These are phyloP conservation scores for Eupithecia insigniata DNA, from an alignment of 2,888 invertebrate species.

Conservation along the genomic window DNA sequence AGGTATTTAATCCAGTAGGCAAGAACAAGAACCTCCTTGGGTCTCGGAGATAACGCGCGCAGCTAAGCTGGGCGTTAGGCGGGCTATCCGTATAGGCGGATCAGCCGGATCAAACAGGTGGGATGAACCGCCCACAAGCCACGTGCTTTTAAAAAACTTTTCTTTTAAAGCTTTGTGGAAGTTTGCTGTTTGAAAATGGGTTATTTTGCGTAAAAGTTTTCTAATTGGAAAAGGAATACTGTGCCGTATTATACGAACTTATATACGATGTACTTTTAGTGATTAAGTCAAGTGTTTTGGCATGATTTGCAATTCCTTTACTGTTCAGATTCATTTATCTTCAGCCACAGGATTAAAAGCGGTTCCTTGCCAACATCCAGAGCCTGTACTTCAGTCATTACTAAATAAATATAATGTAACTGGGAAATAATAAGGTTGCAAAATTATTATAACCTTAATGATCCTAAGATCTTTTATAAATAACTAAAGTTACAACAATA, in stretches of 20 bases:
- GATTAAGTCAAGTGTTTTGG: neutral
- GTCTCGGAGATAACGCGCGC: conserved; percentile 14
- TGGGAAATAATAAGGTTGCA: neutral
- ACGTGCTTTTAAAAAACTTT: conserved; percentile 59
- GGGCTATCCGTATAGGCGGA: conserved; percentile 76
- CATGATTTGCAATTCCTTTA: neutral
- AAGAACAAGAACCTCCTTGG: conserved; percentile 17
- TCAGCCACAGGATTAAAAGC: neutral
- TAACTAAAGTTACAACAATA: conserved; percentile 33
- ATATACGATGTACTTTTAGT: neutral
- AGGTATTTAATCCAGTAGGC: conserved; percentile 11
- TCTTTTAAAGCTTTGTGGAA: conserved; percentile 12
- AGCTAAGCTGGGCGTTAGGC: conserved; percentile 63
- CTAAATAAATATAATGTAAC: neutral
- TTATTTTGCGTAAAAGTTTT: neutral
- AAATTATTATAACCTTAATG: neutral
- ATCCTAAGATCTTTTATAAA: neutral
- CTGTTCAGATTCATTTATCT: neutral
- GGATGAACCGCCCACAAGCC: conserved; percentile 82
- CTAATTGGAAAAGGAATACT: neutral
- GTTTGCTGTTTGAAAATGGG: neutral
- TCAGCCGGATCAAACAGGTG: conserved; percentile 84
- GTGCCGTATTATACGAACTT: neutral
- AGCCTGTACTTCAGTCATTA: neutral
- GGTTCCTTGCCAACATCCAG: neutral